Conservation (phyloP, 2,797 vertebrate species). For the Sebastes oblongus region DNA sequence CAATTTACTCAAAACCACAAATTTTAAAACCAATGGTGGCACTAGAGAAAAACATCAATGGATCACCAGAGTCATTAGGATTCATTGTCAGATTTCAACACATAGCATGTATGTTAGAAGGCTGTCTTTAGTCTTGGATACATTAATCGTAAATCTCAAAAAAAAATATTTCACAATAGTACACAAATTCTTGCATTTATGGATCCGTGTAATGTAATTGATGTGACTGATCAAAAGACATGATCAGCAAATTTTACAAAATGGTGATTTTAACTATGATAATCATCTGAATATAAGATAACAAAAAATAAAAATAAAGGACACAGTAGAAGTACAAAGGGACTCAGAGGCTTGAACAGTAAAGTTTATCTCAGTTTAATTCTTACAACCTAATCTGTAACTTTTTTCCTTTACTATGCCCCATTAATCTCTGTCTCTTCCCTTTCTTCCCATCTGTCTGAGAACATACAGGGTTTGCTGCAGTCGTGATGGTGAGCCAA, state of each 20-base stretch:
- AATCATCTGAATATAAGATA: background rate
- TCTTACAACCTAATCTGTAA: background rate
- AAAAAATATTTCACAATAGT: background rate
- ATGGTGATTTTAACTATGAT: background rate
- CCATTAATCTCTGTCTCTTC: background rate
- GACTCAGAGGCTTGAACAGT: background rate
- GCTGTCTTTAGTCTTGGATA: background rate
- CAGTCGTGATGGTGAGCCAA: constrained; percentile 60
- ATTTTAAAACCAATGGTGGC: background rate
- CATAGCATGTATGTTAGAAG: background rate
- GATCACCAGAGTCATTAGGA: background rate
- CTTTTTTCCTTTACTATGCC: background rate
- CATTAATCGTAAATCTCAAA: background rate
- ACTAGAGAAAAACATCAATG: fast-evolving
- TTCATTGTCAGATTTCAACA: background rate
- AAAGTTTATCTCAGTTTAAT: background rate
- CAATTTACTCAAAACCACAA: background rate
- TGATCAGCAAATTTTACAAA: background rate
- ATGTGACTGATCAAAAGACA: background rate
- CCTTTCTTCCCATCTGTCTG: constrained; percentile 15
- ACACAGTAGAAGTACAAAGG: background rate
- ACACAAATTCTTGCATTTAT: background rate
- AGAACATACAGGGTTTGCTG: constrained; percentile 15
- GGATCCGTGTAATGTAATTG: background rate
- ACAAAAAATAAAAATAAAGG: background rate